Evolutionary conservation across 2,797 vertebrate species (phyloP), one percentile per base, ranked within the genome.

Genomic region (Pelodytes ibericus): DNA sequence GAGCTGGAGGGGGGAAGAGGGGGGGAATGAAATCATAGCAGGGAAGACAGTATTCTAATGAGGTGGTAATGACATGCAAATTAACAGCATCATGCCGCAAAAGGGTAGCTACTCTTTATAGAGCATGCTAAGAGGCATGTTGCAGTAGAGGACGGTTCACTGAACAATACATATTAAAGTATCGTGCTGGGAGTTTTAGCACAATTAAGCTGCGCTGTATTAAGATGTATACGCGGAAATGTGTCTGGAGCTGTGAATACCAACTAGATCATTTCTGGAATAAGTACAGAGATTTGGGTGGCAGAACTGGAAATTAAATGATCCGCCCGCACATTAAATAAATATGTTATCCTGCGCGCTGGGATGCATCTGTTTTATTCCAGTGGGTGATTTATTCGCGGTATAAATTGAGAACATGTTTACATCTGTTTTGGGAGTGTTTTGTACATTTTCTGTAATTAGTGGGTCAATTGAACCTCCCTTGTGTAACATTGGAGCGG

Each of bases 91-190:
- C 80, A 82, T 81, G 78, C 89, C 82, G 85, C 85, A 87, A 90
- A 90, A 86, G 57, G 27, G 89, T 93, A 94, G 94, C 93, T 92
- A 95, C 95, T 94, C 90, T 91, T 94, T 94, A 95, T 91, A 89
- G 89, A 92, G 90, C 92, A 85, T 87, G 89, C 88, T 87, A 92
- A 90, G 91, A 91, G 88, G 93, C 89, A 80, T 88, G 88, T 86
- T 89, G 88, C 86, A 84, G 89, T 89, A 90, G 86, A 86, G 86
- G 81, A 91, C 83, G 93, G 88, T 90, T 89, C 90, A 89, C 31
- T 94, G 94, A 95, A 87, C 95, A 95, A 91, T 95, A 94, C 95
- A 84, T 87, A 90, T 87, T 62, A 61, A n/a, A 62, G 56, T 20
- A 49, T 69, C 74, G 36, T 20, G 65, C 74, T 75, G 74, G 33